Conservation (phyloP, 2,888 invertebrate species). For the Epistrophe grossulariae region DNA sequence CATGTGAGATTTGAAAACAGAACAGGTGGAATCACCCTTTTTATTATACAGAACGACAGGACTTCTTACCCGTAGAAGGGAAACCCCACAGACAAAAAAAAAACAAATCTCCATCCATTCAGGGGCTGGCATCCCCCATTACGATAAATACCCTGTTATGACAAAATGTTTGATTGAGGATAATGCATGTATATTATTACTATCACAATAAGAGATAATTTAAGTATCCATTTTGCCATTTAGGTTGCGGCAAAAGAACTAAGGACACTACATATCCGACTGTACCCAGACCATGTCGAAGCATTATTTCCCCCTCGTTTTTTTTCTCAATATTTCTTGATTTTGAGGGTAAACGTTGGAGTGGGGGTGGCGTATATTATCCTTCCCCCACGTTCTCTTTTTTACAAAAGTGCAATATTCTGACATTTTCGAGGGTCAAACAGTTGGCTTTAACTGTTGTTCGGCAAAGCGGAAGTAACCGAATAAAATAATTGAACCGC, state of each 20-base stretch:
- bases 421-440: slow-evolving; percentile 56
- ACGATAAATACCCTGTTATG: slow-evolving; percentile 73
- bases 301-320: neutral
- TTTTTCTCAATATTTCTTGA: slow-evolving; percentile 33
- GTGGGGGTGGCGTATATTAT: slow-evolving; percentile 1
- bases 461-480: slow-evolving; percentile 69
- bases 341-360: neutral
- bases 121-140: slow-evolving; percentile 54
- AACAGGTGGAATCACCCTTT: slow-evolving; percentile 75
- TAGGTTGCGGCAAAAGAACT: slow-evolving; percentile 15
- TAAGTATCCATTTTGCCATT: slow-evolving; percentile 56
- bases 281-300: neutral
- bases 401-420: slow-evolving; percentile 58
- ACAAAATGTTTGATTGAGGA: slow-evolving; percentile 74
- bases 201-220: slow-evolving; percentile 71
- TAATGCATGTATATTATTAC: slow-evolving; percentile 68
- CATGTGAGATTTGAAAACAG: slow-evolving; percentile 60
- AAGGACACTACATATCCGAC: neutral
- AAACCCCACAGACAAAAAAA: neutral
- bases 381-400: slow-evolving; percentile 15
- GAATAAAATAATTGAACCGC: slow-evolving; percentile 75
- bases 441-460: slow-evolving; percentile 60
- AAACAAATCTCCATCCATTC: slow-evolving; percentile 16
- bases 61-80: neutral
- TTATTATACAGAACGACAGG: slow-evolving; percentile 17